Percentiles rank a stretch among this genome's conserved stretches.
These are phyloP conservation scores for Porites divaricata DNA, from an alignment of 92 coral and sea anemone genomes.

Conservation along the genomic window DNA sequence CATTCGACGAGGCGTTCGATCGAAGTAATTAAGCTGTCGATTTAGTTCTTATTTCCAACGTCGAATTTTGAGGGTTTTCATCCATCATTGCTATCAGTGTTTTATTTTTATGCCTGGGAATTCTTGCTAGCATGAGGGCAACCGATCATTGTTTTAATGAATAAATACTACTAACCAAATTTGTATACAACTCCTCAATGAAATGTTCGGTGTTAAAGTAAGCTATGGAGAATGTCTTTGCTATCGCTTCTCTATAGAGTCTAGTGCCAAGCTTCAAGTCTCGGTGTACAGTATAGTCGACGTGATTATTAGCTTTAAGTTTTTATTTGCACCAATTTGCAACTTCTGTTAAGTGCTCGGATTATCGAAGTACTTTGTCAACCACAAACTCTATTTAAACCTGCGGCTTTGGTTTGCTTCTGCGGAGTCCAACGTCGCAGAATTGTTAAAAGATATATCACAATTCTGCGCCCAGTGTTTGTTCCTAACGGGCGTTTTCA, in stretches of 20 bases:
- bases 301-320: background rate
- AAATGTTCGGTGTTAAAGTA: background rate
- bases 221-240: background rate
- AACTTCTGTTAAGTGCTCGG: background rate
- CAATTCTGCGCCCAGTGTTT: background rate
- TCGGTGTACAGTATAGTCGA: background rate
- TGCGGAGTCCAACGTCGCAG: background rate
- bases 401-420: background rate
- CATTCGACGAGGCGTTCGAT: constrained; percentile 31
- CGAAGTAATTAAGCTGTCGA: background rate
- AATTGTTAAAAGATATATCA: background rate
- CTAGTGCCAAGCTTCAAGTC: background rate
- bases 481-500: background rate
- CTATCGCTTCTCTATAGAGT: background rate
- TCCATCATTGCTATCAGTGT: background rate
- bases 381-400: background rate
- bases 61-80: background rate
- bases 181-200: constrained; percentile 17
- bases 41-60: background rate
- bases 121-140: constrained; percentile 39
- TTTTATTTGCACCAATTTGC: background rate
- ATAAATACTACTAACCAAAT: constrained; percentile 14
- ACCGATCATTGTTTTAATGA: constrained; percentile 24
- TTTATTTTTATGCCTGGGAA: background rate
- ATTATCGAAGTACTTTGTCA: background rate